Evolutionary conservation across 1,140 invertebrate genomes (phyloP), one percentile per base, ranked within the genome.

Genomic region (Colletes gigas): DNA sequence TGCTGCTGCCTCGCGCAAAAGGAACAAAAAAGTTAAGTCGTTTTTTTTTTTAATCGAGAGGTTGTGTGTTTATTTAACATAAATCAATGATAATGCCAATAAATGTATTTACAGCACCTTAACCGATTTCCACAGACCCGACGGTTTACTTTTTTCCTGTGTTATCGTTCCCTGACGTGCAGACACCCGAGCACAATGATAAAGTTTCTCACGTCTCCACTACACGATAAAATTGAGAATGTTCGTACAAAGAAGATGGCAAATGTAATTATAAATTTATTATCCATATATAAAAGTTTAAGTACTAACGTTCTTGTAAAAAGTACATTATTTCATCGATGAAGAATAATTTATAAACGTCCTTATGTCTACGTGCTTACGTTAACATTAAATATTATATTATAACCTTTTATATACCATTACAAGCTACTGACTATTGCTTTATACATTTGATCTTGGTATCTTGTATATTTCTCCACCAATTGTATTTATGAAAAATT

Each of bases 71-170:
- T 87, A 83, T 87, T 86, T 85, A 86, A 83, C 70, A 73, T 69
- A 68, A 41, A 81, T 83, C 73, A 83, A 78, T 83, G 78, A 65
- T 85, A 81, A 81, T 70, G 72, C 67, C 78, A 87, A 86, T 86
- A 87, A 84, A 84, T 84, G 71, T 87, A 87, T 87, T 87, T 87
- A 87, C 75, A 87, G 63, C 50, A 84, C 50, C 63, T 83, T 72
- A 44, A 66, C 65, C 71, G 54, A 65, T 80, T 75, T 75, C 78
- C 71, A 65, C 62, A 15, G 14, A 60, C 65, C 47, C 52, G 50
- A 41, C 21, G 50, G 10, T 65, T 66, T 19, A 41, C 39, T 67
- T 47, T 68, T n/a, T 19, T 68, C 54, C 55, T 10, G 17, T 12
- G 19, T 17, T 62, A 8, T 41, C 50, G 59, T n/a, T 55, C 8